Evolutionary conservation across 1,140 invertebrate species (phyloP).

Genomic region (Maniola jurtina): DNA sequence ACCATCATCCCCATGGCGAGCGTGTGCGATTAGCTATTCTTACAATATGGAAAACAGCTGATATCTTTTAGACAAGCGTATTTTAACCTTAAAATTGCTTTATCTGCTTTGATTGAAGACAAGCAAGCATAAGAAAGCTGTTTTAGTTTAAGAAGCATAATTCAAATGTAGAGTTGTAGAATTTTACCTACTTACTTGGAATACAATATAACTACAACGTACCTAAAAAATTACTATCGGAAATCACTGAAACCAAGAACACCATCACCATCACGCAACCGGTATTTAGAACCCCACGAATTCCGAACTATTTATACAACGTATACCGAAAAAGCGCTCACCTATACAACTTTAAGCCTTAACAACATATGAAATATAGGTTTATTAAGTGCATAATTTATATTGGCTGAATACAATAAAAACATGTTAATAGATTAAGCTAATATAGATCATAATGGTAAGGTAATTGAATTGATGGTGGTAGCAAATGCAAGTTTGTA

Average conservation of each 20-base stretch:
- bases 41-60: too few species aligned
- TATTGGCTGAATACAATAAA: neutral
- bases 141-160: too few species aligned
- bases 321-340: neutral
- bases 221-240: neutral
- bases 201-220: too few species aligned
- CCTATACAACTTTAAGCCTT: too few species aligned
- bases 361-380: neutral
- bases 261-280: slow-evolving; percentile 28
- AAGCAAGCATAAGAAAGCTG: too few species aligned
- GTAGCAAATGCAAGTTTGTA: neutral
- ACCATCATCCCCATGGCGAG: too few species aligned
- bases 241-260: slow-evolving; percentile 23
- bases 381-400: neutral
- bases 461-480: neutral
- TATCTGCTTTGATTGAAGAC: too few species aligned
- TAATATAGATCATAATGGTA: slow-evolving; percentile 1
- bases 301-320: slow-evolving; percentile 5
- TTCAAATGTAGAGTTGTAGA: too few species aligned
- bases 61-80: too few species aligned
- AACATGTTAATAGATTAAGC: neutral
- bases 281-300: slow-evolving; percentile 29
- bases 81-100: too few species aligned
- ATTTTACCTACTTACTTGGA: too few species aligned
- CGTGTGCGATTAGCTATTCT: too few species aligned